Percentiles rank a stretch among this genome's conserved stretches.
These are phyloP conservation scores for Colletes collaris DNA, from an alignment of 2,888 invertebrate species.

Conservation along the genomic window DNA sequence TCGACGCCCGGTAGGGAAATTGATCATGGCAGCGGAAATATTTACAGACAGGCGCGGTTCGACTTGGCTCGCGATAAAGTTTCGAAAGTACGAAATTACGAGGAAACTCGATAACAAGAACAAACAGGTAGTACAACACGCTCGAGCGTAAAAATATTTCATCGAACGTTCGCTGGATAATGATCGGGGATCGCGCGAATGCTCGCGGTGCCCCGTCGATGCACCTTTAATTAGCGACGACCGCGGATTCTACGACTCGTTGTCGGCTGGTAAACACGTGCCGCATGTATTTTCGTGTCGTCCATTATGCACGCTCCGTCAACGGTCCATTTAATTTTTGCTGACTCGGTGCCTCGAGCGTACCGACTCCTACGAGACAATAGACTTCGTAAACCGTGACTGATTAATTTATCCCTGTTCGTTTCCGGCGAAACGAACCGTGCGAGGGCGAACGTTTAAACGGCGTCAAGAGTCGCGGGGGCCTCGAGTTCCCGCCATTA, in stretches of 20 bases:
- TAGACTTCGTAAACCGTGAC: background rate
- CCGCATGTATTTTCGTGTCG: conserved; percentile 18
- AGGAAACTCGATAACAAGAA: conserved; percentile 37
- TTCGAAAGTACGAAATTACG: conserved; percentile 45
- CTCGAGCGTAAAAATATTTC: conserved; percentile 23
- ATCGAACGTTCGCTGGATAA: conserved; percentile 20
- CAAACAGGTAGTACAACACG: conserved; percentile 19
- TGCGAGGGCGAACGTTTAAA: background rate
- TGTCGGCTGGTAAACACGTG: conserved; percentile 17
- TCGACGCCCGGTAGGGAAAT: conserved; percentile 32
- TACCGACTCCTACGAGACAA: background rate
- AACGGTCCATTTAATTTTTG: conserved; percentile 24
- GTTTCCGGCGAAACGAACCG: background rate
- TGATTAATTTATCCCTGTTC: conserved; percentile 29
- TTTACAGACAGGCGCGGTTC: conserved; percentile 38
- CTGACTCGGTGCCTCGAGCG: background rate
- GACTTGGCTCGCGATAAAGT: conserved; percentile 22
- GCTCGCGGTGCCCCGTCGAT: conserved; percentile 17
- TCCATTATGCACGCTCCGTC: conserved; percentile 25
- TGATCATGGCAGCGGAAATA: conserved; percentile 49
- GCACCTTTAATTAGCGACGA: conserved; percentile 48
- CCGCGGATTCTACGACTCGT: conserved; percentile 36
- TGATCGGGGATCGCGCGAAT: conserved; percentile 7
- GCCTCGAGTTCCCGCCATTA: too few species aligned
- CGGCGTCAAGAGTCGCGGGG: too few species aligned